phyloP scores from a whole-genome alignment of 2,113 vertebrate species.

The Ondatra zibethicus region DNA sequence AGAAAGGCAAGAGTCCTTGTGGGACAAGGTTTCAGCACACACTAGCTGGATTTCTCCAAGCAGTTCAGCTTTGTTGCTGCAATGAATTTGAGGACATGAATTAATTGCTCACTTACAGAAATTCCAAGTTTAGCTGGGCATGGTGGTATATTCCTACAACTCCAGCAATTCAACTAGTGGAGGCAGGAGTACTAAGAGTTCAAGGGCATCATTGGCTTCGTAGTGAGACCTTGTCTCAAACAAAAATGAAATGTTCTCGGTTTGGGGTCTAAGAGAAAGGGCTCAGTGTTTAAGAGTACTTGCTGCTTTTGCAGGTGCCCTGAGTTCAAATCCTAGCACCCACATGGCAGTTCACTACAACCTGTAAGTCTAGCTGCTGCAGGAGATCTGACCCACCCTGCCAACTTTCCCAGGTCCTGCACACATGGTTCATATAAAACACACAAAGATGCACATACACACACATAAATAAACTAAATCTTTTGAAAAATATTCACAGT shows the following conservation, averaged over 20 bases:
- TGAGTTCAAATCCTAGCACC: not conserved
- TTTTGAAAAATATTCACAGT: not conserved
- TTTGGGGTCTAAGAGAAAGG: not conserved
- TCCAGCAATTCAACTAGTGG: not conserved
- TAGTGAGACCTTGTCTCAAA: not conserved
- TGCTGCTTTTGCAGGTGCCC: not conserved
- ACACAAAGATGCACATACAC: not conserved
- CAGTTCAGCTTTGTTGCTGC: not conserved
- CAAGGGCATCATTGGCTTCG: not conserved
- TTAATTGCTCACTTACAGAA: not conserved
- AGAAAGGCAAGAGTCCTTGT: not conserved
- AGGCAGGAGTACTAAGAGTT: not conserved
- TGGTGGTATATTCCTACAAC: not conserved
- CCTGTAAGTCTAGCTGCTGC: not conserved
- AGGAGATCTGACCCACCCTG: not conserved
- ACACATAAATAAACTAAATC: not conserved
- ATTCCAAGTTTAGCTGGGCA: not conserved
- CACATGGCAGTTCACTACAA: not conserved
- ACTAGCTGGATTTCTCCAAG: not conserved
- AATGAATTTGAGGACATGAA: not conserved
- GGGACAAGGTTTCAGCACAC: not conserved
- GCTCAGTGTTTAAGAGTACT: not conserved
- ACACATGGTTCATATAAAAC: too few relatives aligned
- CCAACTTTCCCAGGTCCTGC: not conserved
- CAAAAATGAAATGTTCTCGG: not conserved